Evolutionary conservation across 1,140 invertebrate genomes (phyloP), one percentile per base, ranked within the genome.

Genomic region (Bombus waltoni): DNA sequence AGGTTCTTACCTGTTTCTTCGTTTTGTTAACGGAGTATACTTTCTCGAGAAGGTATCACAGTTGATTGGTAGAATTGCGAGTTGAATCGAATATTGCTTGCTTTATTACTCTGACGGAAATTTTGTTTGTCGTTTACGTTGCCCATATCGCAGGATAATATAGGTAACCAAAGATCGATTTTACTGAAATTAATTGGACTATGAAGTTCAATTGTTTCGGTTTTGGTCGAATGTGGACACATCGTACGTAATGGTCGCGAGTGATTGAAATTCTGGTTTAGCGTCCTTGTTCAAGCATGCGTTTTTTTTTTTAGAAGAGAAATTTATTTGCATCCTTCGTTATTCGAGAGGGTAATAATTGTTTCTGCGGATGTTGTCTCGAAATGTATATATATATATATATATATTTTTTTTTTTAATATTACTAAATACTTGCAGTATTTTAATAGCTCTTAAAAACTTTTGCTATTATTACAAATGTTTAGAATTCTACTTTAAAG

Each of bases 111-210:
- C 35, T 0, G 35, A 32, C n/a, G 40, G 68, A 70, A 70, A 70
- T 70, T 70, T 70, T 40, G 66, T 68, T 38, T 68, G 35, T 68
- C 66, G 35, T 38, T 68, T 38, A 68, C 35, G 35, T 68, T 68
- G 47, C 5, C 47, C 47, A 53, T 53, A 53, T 53, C 47, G 68
- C 10, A 40, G 35, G 10, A 40, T 70, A 70, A 70, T 70, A 32
- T 38, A 38, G 68, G 68, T 25, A 70, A 38, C 32, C 35, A 70
- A 70, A 22, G 68, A 70, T 70, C 68, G 68, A 70, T 70, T 70
- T 70, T 70, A 10, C 18, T 40, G 68, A 70, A 70, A 70, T 70
- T 70, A 70, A 70, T 70, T 70, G 68, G 35, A 70, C 35, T 40
- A 70, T 70, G 35, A 70, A 70, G 68, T 40, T 70, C 22, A 40